Base-by-base conservation (phyloP, 2,113 vertebrate genomes). In the Pycnonotus jocosus region DNA sequence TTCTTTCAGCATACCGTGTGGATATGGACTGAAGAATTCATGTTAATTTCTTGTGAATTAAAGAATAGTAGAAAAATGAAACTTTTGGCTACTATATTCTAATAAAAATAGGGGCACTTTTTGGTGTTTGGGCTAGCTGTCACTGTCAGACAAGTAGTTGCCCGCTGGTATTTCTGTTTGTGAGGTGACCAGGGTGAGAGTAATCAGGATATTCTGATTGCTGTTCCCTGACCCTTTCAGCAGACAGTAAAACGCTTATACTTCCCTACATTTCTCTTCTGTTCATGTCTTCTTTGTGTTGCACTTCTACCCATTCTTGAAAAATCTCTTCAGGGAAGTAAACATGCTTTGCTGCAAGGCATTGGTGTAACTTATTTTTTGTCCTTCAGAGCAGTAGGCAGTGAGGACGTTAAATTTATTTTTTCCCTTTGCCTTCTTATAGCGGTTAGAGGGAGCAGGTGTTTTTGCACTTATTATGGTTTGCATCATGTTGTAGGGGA, bases 121-220 rank as follows among this genome's bases (percentile, higher is more conserved):
- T 92, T 81, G 81, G 64, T 97, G 33, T 94, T 94, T 70, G 82
- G 70, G 86, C 87, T 96, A 95, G 96, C 96, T 97, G 96, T 96
- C 93, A 62, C 93, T 88, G 92, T 97, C 97, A 96, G 18, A 37
- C 95, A 96, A 27, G 92, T 93, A 76, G 51, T 51, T 77, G 89
- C 82, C 51, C 48, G 73, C 66, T 83, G 84, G 44, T 86, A 92
- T 96, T 94, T 90, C 51, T 89, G 81, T 71, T 51, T 86, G 70
- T 2, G 78, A 86, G 70, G 73, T 91, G 57, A 51, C 77, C 7
- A 47, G 80, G 56, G 88, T 83, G 60, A 58, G 53, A 68, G 65
- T 80, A 79, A 56, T 71, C 30, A 20, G 79, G 85, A 73, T 90
- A 92, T 88, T 86, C 35, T 31, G 33, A 40, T 50, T 91, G 70